Conservation (phyloP, 2,888 invertebrate genomes). For the Meteorus colon region DNA sequence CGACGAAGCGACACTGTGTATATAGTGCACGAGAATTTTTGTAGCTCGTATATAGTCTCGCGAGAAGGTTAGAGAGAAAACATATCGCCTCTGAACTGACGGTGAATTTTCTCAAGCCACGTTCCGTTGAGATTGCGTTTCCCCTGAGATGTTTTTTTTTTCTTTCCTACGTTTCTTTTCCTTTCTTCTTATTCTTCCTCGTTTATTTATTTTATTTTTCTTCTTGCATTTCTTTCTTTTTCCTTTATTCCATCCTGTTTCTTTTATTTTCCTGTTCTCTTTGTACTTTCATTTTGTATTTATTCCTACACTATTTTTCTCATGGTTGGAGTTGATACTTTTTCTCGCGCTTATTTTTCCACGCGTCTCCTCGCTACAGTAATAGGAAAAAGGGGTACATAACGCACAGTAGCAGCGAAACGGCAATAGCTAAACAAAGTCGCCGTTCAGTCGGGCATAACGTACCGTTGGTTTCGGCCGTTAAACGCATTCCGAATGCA, state of each 20-base stretch:
- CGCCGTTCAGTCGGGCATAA: constrained; percentile 53
- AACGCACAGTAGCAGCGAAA: neutral
- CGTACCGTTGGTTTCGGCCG: constrained; percentile 58
- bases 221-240: neutral
- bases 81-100: constrained; percentile 47
- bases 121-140: constrained; percentile 51
- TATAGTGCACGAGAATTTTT: constrained; percentile 32
- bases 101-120: constrained; percentile 50
- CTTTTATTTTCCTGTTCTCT: constrained; percentile 44
- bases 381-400: neutral
- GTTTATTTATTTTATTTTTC: neutral
- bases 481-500: constrained; percentile 70
- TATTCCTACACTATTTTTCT: constrained; percentile 38
- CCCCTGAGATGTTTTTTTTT: constrained; percentile 42
- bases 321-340: neutral
- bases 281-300: constrained; percentile 9
- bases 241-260: neutral
- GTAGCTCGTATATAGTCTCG: constrained; percentile 32
- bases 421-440: constrained; percentile 54
- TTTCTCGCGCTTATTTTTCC: constrained; percentile 33
- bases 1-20: neutral
- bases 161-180: neutral
- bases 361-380: constrained; percentile 24
- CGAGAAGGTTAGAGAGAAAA: constrained; percentile 42
- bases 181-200: constrained; percentile 21